Evolutionary conservation across 1,140 invertebrate genomes (phyloP).

Genomic region (Leptopilina clavipes): DNA sequence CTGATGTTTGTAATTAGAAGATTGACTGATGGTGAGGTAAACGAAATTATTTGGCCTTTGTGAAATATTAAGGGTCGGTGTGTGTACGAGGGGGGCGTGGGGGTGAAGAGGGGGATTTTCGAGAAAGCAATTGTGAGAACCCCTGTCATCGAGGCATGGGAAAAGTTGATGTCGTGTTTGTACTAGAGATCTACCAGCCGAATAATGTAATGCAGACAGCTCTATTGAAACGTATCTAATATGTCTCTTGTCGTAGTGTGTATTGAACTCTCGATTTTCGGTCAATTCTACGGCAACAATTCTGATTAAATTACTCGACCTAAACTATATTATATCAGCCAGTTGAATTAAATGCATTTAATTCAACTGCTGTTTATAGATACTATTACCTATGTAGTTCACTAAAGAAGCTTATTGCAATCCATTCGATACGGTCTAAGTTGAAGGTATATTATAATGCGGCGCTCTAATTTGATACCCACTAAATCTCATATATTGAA

Average conservation of each 20-base stretch:
- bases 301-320: conserved; percentile 64
- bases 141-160: conserved; percentile 69
- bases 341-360: conserved; percentile 44
- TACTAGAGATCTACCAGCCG: conserved; percentile 69
- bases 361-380: conserved; percentile 28
- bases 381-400: background rate
- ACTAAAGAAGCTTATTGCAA: conserved; percentile 16
- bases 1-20: background rate
- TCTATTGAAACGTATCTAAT: conserved; percentile 72
- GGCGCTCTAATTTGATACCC: background rate
- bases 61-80: conserved; percentile 39
- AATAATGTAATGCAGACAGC: conserved; percentile 71
- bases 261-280: conserved; percentile 60
- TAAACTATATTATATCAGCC: conserved; percentile 53
- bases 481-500: conserved; percentile 1
- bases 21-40: conserved; percentile 14
- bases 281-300: conserved; percentile 55
- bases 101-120: background rate
- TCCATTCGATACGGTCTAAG: background rate
- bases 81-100: conserved; percentile 52
- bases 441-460: background rate
- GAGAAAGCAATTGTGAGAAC: conserved; percentile 63
- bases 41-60: conserved; percentile 23
- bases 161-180: conserved; percentile 74
- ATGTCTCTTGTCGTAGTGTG: conserved; percentile 68